phyloP scores from a whole-genome alignment of 1,140 invertebrate species.

The Drosophila sturtevanti region DNA sequence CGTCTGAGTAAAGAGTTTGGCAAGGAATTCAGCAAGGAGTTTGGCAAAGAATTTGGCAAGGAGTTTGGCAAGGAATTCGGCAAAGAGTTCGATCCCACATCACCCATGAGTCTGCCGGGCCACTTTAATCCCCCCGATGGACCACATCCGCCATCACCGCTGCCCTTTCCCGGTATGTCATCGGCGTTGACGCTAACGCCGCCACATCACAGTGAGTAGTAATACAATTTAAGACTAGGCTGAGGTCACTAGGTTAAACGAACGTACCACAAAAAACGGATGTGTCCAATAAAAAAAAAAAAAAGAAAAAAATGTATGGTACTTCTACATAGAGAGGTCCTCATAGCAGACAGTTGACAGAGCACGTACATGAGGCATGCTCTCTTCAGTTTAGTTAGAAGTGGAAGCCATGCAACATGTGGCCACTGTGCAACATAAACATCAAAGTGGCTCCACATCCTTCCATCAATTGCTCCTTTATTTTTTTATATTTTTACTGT shows the following conservation, averaged over 20 bases:
- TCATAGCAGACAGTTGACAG: background rate
- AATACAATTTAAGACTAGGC: slow-evolving; percentile 1
- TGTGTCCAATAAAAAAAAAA: slow-evolving; percentile 29
- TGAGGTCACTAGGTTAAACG: slow-evolving; percentile 61
- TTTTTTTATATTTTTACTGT: background rate
- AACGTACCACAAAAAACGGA: slow-evolving; percentile 12
- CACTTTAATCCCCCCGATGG: slow-evolving; percentile 78
- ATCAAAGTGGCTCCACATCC: slow-evolving; percentile 51
- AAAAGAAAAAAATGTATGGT: slow-evolving; percentile 3
- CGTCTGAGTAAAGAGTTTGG: slow-evolving; percentile 82
- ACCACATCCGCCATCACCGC: slow-evolving; percentile 84
- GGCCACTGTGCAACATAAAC: slow-evolving; percentile 50
- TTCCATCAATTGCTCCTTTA: slow-evolving; percentile 13
- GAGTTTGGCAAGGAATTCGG: slow-evolving; percentile 74
- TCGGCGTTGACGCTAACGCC: slow-evolving; percentile 90
- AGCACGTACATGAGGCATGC: background rate
- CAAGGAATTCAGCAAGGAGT: slow-evolving; percentile 71
- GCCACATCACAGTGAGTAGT: slow-evolving; percentile 88
- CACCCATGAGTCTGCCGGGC: slow-evolving; percentile 79
- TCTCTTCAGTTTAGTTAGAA: background rate
- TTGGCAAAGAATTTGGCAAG: slow-evolving; percentile 66
- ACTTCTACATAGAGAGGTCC: background rate
- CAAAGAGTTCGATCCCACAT: slow-evolving; percentile 65
- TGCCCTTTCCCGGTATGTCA: slow-evolving; percentile 87
- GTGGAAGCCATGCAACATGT: slow-evolving; percentile 63